Base-by-base conservation (phyloP, 2,797 vertebrate species). In the Furcifer pardalis region DNA sequence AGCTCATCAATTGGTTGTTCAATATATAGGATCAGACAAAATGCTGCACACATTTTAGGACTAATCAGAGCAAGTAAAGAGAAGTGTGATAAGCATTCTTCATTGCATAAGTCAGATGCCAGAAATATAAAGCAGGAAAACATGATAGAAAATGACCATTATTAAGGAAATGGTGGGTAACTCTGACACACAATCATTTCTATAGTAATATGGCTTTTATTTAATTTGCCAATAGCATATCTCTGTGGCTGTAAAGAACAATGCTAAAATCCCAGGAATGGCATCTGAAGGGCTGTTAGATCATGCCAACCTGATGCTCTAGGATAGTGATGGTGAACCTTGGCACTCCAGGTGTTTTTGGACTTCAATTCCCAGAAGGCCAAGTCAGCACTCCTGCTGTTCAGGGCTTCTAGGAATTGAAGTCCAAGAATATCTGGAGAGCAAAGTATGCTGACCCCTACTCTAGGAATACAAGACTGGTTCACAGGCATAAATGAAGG, bases 41-140 rank as follows among this genome's bases (percentile, higher is more conserved):
- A 94, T 75, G 85, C 8, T 37, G 84, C 46, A 19, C 73, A 32
- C 86, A 90, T 60, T 88, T 89, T 30, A 89, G 89, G 91, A 86
- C 82, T 87, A 77, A 89, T 76, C 88, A 52, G 8, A 87, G n/a
- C 9, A 82, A 89, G 25, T 88, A 76, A 95, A 91, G 83, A 65
- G 5, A 15, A 0, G 0, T 63, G 35, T 35, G 27, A 83, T 23
- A 27, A 56, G 25, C 59, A 75, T 71, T 44, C 23, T 56, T 68
- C 35, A 15, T 27, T 25, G 52, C 80, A 63, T 23, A 80, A 1
- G 2, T 59, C 68, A 72, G 23, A 32, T 63, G 17, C 46, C 46
- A 6, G 32, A 78, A 90, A 37, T 5, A 52, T 4, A 4, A 74
- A 77, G 35, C 5, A 59, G 69, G 3, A 79, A 5, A n/a, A 89